phyloP scores from a whole-genome alignment of 2,797 vertebrate genomes.

The Echiichthys vipera region DNA sequence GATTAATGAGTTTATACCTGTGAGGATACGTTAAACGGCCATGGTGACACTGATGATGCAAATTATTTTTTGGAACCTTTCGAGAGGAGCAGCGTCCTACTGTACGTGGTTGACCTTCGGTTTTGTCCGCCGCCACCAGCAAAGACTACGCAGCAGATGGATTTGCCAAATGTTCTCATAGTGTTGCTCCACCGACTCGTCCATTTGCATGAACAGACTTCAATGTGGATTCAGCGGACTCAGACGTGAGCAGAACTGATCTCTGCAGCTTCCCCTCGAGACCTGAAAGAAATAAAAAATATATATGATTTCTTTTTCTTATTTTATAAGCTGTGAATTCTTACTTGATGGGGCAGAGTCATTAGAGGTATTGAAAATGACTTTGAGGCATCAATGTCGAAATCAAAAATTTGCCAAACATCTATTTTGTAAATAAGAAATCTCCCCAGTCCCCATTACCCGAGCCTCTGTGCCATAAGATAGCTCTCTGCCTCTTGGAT shows the following conservation, averaged over 20 bases:
- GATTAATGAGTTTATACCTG: conserved; percentile 40
- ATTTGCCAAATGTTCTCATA: conserved; percentile 71
- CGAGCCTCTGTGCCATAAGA: conserved; percentile 79
- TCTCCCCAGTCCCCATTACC: conserved; percentile 55
- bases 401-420: conserved; percentile 80
- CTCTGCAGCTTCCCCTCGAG: conserved; percentile 59
- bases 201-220: conserved; percentile 77
- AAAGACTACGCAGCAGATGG: conserved; percentile 66
- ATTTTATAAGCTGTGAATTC: conserved; percentile 79
- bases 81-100: conserved; percentile 56
- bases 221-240: conserved; percentile 64
- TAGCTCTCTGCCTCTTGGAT: conserved; percentile 75
- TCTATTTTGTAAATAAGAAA: conserved; percentile 83
- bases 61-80: conserved; percentile 59
- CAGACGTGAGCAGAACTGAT: conserved; percentile 57
- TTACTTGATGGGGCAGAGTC: conserved; percentile 54
- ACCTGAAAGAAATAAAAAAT: conserved; percentile 32
- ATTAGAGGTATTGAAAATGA: conserved; percentile 49
- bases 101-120: conserved; percentile 46
- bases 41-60: conserved; percentile 53
- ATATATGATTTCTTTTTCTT: conserved; percentile 44
- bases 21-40: conserved; percentile 42
- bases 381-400: conserved; percentile 59
- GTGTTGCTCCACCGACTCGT: conserved; percentile 50
- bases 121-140: conserved; percentile 64